These are phyloP conservation scores for Drosophila austrosaltans DNA, from an alignment of 2,888 invertebrate species.

Conservation along the genomic window DNA sequence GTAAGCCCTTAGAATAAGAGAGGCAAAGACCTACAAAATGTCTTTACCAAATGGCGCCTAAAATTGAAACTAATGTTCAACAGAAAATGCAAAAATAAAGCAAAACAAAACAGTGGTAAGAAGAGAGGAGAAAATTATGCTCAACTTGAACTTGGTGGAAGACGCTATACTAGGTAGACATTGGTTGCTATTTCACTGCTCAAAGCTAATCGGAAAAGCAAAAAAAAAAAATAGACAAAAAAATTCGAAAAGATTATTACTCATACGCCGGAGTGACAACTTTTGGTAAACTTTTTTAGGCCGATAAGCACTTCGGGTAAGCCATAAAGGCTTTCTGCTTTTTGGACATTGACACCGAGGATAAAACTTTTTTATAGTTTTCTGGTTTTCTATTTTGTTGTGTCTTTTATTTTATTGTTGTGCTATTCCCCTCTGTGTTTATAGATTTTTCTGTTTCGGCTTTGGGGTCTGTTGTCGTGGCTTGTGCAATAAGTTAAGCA, in stretches of 20 bases:
- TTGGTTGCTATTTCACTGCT: conserved; percentile 28
- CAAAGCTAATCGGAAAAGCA: conserved; percentile 43
- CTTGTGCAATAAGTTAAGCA: conserved; percentile 25
- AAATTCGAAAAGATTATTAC: conserved; percentile 23
- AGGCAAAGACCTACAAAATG: conserved; percentile 34
- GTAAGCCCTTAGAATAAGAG: conserved; percentile 28
- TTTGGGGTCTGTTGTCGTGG: not conserved
- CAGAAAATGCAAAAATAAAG: conserved; percentile 14
- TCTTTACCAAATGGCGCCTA: conserved; percentile 36
- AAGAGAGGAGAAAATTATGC: conserved; percentile 17
- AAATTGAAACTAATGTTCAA: conserved; percentile 50
- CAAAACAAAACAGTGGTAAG: not conserved
- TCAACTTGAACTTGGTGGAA: conserved; percentile 45
- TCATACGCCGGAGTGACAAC: conserved; percentile 46
- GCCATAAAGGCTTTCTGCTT: conserved; percentile 17
- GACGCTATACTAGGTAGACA: conserved; percentile 25
- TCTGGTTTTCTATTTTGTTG: conserved; percentile 22
- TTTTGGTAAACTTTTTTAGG: conserved; percentile 62
- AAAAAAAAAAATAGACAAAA: conserved; percentile 3
- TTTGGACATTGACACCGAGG: conserved; percentile 29
- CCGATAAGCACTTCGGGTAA: conserved; percentile 19
- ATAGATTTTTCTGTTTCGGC: not conserved
- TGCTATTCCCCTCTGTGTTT: conserved; percentile 6
- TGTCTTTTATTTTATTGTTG: conserved; percentile 12
- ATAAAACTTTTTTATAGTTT: conserved; percentile 27